A percentile compares a stretch with the other conserved stretches of the same genome.
phyloP scores from a whole-genome alignment of 2,888 invertebrate species.

The Cantharis rustica region DNA sequence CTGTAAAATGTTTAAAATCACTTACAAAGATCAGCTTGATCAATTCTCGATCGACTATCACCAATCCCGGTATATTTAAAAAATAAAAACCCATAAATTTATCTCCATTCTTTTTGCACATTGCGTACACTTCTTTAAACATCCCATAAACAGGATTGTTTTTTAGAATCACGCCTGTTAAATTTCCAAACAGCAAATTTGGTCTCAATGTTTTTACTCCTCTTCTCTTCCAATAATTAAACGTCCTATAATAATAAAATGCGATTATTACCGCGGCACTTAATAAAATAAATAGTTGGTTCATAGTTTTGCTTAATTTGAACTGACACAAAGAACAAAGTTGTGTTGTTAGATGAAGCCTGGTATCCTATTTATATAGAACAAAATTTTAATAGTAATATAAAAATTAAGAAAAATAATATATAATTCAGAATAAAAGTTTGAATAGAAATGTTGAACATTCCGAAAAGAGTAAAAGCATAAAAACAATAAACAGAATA shows the following conservation, averaged over 20 bases:
- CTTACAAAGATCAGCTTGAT: slow-evolving; percentile 53
- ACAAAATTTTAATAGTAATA: no score
- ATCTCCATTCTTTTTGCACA: neutral
- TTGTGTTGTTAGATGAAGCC: no score
- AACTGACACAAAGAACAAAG: neutral
- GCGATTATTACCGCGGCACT: neutral
- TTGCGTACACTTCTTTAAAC: neutral
- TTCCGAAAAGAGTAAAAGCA: no score
- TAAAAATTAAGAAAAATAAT: no score
- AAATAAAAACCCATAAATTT: slow-evolving; percentile 15
- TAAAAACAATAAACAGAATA: no score
- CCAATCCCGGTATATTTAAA: slow-evolving; percentile 16
- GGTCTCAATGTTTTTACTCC: neutral
- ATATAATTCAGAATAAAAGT: no score
- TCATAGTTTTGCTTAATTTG: neutral
- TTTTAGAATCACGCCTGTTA: neutral
- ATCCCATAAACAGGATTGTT: neutral
- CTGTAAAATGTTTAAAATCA: slow-evolving; percentile 55
- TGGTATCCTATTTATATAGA: no score
- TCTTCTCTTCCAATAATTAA: neutral
- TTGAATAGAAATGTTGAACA: no score
- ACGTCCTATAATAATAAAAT: neutral
- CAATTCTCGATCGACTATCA: slow-evolving; percentile 47
- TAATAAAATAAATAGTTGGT: neutral
- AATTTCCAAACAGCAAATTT: neutral